Evolutionary conservation across 2,113 vertebrate species (phyloP), one percentile per base, ranked within the genome.

Genomic region (Lepidothrix coronata): DNA sequence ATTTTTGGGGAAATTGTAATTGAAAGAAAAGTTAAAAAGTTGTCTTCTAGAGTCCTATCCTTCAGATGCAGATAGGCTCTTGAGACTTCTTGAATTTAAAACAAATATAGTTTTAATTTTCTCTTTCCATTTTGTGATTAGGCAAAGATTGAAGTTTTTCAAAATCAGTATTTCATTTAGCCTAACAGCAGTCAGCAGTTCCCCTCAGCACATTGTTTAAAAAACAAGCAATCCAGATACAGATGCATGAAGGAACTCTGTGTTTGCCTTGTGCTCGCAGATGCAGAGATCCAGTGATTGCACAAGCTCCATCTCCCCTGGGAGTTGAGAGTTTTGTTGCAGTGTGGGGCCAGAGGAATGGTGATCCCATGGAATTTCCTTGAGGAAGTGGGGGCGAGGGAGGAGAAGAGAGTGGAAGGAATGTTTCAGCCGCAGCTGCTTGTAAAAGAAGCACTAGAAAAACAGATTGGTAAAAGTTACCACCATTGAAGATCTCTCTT

Each of bases 281-380:
- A 93, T 88, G 91, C 78, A 27, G 71, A 77, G 79, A 84, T 79
- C 35, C 61, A 66, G 72, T 4, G n/a, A 88, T 90, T 96, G 75
- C 92, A 84, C 86, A 96, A 93, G 33, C 61, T 77, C 61, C 19
- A 23, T 62, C 59, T 93, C 88, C 35, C 76, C 25, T 27, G 27
- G 88, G 95, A 88, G 72, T 71, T 81, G 73, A 92, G 89, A 35
- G 39, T 71, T 95, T 35, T 71, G 48, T 71, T 95, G 91, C 70
- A 91, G 48, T 14, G 20, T 86, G 83, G 51, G 80, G 93, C 95
- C 46, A 3, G 76, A 94, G 83, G 71, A 91, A 93, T 92, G 86
- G 88, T 91, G 90, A 97, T 96, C 89, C 95, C 95, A 80, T 97
- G 95, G 96, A 96, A 97, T 97, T 97, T 96, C 95, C 96, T 96